Evolutionary conservation across 1,140 invertebrate species (phyloP).

Genomic region (Manduca sexta): DNA sequence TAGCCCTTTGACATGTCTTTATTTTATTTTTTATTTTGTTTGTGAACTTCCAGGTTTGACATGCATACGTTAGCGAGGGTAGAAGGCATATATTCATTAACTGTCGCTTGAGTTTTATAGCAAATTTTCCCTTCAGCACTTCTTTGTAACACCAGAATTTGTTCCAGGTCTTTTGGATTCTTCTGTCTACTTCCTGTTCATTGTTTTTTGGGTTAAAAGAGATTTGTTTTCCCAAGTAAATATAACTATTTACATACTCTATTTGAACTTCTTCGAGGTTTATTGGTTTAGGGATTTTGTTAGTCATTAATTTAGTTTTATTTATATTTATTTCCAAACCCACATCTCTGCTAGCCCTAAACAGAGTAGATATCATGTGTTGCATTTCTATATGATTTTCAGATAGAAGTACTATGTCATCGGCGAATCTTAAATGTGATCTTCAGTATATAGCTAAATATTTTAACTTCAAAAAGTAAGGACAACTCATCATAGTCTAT

Average conservation of each 20-base stretch:
- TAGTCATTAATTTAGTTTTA: too few relatives aligned
- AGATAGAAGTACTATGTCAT: too few relatives aligned
- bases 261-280: constrained; percentile 11
- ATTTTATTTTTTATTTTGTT: constrained; percentile 7
- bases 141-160: constrained; percentile 24
- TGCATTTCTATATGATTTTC: too few relatives aligned
- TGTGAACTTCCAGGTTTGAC: constrained; percentile 8
- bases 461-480: too few relatives aligned
- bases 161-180: constrained; percentile 25
- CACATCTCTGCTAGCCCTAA: too few relatives aligned
- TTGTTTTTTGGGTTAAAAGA: constrained; percentile 5
- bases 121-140: constrained; percentile 20
- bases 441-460: too few relatives aligned
- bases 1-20: constrained; percentile 1
- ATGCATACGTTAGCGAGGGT: constrained; percentile 6
- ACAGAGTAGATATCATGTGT: too few relatives aligned
- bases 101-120: constrained; percentile 5
- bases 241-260: constrained; percentile 16
- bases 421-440: too few relatives aligned
- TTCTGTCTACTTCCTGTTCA: too few relatives aligned
- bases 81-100: neutral
- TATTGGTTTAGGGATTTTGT: too few relatives aligned
- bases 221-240: constrained; percentile 1
- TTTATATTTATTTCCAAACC: too few relatives aligned
- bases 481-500: too few relatives aligned